Conservation (phyloP, 2,888 invertebrate species). For the Ditula angustiorana region DNA sequence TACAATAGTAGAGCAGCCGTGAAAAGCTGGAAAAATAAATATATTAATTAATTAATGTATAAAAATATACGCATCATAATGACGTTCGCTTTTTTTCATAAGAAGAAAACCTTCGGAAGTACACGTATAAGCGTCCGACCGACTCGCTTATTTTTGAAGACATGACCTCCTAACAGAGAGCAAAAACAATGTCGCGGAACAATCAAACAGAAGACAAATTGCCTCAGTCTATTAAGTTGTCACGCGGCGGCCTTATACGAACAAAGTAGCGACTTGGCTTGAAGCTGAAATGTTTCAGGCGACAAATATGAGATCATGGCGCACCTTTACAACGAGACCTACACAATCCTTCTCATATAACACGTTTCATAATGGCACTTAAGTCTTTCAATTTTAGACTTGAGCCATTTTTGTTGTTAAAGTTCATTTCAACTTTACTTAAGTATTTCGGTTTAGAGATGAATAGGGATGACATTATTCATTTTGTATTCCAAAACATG, state of each 20-base stretch:
- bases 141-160: conserved; percentile 1
- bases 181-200: conserved; percentile 38
- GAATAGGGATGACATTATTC: no score
- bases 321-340: neutral
- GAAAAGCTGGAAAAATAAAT: conserved; percentile 87
- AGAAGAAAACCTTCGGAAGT: neutral
- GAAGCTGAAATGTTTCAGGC: conserved; percentile 17
- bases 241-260: conserved; percentile 24
- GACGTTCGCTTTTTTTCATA: neutral
- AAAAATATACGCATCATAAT: neutral
- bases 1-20: conserved; percentile 93
- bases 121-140: neutral
- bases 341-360: neutral
- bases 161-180: conserved; percentile 29
- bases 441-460: no score
- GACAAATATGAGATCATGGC: neutral
- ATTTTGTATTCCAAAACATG: no score
- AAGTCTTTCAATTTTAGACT: no score
- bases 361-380: neutral
- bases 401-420: no score
- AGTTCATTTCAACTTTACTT: no score
- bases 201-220: conserved; percentile 37
- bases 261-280: conserved; percentile 8
- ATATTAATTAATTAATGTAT: neutral
- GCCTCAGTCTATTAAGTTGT: conserved; percentile 25